Conservation (phyloP, 2,113 vertebrate species). For the Anhinga rufa region DNA sequence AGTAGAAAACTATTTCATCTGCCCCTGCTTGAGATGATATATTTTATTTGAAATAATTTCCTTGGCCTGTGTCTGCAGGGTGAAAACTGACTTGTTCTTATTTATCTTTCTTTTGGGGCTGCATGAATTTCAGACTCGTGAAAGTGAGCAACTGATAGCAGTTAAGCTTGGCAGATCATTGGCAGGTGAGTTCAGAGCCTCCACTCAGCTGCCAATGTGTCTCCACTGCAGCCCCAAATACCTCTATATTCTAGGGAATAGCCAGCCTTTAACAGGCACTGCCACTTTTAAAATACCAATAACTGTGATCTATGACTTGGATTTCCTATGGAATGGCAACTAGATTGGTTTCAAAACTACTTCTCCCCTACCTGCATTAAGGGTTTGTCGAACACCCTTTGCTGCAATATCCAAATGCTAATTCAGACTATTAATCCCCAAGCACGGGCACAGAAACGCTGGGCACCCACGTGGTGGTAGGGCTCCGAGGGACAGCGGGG, state of each 20-base stretch:
- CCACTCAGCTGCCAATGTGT: not conserved
- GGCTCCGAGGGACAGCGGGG: rapidly evolving
- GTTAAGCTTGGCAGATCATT: constrained; percentile 45
- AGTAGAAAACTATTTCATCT: constrained; percentile 70
- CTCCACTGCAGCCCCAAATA: not conserved
- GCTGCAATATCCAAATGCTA: not conserved
- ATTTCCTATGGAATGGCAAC: constrained; percentile 24
- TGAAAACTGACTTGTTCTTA: constrained; percentile 72
- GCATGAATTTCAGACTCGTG: constrained; percentile 69
- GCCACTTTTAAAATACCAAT: constrained; percentile 44
- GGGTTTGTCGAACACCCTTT: not conserved
- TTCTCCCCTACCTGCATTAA: not conserved
- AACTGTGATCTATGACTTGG: constrained; percentile 47
- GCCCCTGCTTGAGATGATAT: constrained; percentile 66
- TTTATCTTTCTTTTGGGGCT: constrained; percentile 75
- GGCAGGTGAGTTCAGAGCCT: constrained; percentile 44
- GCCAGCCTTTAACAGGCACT: constrained; percentile 12
- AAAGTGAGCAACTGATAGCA: constrained; percentile 70
- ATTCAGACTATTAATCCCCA: not conserved
- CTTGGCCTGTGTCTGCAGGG: constrained; percentile 69
- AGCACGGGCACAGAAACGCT: rapidly evolving
- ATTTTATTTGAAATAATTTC: constrained; percentile 78
- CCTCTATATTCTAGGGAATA: constrained; percentile 24
- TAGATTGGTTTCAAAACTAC: constrained; percentile 31
- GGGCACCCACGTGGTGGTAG: not conserved